Evolutionary conservation across 2,888 invertebrate genomes (phyloP).

Genomic region (Pyrrhia umbra): DNA sequence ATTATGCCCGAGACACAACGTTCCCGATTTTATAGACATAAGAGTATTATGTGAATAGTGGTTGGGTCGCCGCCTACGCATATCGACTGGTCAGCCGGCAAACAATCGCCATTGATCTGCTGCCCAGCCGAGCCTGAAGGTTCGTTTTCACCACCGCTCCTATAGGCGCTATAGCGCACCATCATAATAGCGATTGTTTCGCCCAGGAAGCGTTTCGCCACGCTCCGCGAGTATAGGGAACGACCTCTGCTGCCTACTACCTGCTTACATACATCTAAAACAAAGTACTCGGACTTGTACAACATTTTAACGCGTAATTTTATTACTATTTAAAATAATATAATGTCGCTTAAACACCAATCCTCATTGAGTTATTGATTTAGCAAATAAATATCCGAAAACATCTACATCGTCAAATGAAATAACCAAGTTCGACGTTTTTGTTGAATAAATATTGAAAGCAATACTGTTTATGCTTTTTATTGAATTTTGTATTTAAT

Average conservation of each 20-base stretch:
- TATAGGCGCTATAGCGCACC: slow-evolving; percentile 63
- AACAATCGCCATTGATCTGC: slow-evolving; percentile 86
- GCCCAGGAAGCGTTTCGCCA: slow-evolving; percentile 86
- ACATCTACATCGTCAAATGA: slow-evolving; percentile 43
- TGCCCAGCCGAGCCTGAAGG: slow-evolving; percentile 87
- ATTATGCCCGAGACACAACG: slow-evolving; percentile 46
- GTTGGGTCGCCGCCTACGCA: slow-evolving; percentile 62
- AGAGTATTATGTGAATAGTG: slow-evolving; percentile 56
- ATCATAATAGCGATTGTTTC: slow-evolving; percentile 86
- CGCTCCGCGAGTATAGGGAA: slow-evolving; percentile 76
- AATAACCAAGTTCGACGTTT: slow-evolving; percentile 32
- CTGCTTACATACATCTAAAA: slow-evolving; percentile 62
- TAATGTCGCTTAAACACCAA: not conserved
- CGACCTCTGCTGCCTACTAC: slow-evolving; percentile 72
- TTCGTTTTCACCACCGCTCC: slow-evolving; percentile 81
- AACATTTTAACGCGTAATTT: not conserved
- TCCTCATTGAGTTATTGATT: slow-evolving; percentile 12
- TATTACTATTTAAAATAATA: slow-evolving; percentile 1
- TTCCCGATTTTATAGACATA: slow-evolving; percentile 50
- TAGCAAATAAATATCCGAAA: slow-evolving; percentile 23
- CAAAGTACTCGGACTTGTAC: slow-evolving; percentile 19
- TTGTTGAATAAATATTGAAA: slow-evolving; percentile 37
- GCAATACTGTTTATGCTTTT: slow-evolving; percentile 28
- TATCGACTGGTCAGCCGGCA: slow-evolving; percentile 68
- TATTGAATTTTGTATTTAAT: slow-evolving; percentile 29